A percentile compares a stretch with the other conserved stretches of the same genome.
Evolutionary conservation across 2,797 vertebrate species (phyloP).

Genomic region (Notoglanidium macrostoma): DNA sequence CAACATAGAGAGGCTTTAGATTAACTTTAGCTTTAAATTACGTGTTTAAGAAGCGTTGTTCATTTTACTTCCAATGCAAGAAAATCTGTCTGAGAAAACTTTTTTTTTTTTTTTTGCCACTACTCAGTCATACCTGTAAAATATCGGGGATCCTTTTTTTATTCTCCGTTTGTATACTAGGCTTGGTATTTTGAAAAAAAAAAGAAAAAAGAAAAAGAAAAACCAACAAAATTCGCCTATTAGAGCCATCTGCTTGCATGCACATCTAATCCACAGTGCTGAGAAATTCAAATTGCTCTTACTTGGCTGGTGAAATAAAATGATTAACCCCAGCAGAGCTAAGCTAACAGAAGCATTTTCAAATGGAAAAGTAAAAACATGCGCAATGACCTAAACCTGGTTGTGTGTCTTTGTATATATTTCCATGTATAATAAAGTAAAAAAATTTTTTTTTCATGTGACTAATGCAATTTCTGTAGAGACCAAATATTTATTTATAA

Average conservation of each 20-base stretch:
- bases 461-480: too few relatives aligned
- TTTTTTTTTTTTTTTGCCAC: background rate
- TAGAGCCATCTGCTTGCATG: slow-evolving; percentile 35
- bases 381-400: slow-evolving; percentile 1
- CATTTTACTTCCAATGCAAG: background rate
- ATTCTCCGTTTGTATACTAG: slow-evolving; percentile 15
- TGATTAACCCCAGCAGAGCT: slow-evolving; percentile 13
- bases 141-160: slow-evolving; percentile 13
- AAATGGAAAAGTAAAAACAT: slow-evolving; percentile 22
- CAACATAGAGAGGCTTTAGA: slow-evolving; percentile 2
- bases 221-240: background rate
- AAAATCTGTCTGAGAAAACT: background rate
- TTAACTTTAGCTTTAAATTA: background rate
- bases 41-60: slow-evolving; percentile 16
- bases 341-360: background rate
- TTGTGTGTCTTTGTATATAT: slow-evolving; percentile 8
- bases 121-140: slow-evolving; percentile 1
- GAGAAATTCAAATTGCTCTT: slow-evolving; percentile 31
- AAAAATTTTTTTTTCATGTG: background rate
- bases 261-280: slow-evolving; percentile 25
- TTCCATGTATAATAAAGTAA: background rate
- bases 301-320: slow-evolving; percentile 21
- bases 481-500: background rate
- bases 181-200: background rate
- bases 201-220: background rate